A percentile compares a stretch with the other conserved stretches of the same genome.
phyloP scores from a whole-genome alignment of 2,113 vertebrate species.

The Eptesicus fuscus region DNA sequence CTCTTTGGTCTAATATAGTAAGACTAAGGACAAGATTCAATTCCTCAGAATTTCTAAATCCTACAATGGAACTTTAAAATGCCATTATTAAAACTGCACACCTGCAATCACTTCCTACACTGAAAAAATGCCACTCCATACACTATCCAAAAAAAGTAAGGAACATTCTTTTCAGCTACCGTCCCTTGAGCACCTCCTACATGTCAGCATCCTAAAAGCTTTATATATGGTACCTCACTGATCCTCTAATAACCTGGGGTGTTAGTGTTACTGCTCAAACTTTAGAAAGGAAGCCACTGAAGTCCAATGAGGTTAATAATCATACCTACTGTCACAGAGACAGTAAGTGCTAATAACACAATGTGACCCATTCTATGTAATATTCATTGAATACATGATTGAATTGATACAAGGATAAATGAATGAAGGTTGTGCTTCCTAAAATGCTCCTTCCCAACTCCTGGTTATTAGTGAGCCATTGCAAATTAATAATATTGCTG shows the following conservation, averaged over 20 bases:
- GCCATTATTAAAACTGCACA: not conserved
- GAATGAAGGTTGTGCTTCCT: not conserved
- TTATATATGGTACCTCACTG: not conserved
- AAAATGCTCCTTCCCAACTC: fast-evolving
- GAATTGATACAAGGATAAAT: not conserved
- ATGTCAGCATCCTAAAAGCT: not conserved
- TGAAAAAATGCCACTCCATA: not conserved
- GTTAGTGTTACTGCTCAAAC: not conserved
- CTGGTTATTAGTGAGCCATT: not conserved
- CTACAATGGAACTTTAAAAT: not conserved
- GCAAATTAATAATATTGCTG: not conserved
- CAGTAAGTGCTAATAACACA: not conserved
- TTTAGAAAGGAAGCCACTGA: not conserved
- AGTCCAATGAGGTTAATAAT: not conserved
- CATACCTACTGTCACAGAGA: not conserved
- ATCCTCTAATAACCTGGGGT: not conserved
- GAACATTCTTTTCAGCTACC: not conserved
- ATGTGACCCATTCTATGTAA: not conserved
- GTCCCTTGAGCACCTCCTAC: not conserved
- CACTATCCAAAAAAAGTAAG: not conserved
- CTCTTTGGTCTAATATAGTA: not conserved
- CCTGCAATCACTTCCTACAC: not conserved
- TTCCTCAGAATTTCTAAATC: not conserved
- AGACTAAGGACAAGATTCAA: not conserved
- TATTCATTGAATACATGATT: not conserved